Conservation (phyloP, 35 echinoderm and acorn worm genomes). For the Stichopus chloronotus region DNA sequence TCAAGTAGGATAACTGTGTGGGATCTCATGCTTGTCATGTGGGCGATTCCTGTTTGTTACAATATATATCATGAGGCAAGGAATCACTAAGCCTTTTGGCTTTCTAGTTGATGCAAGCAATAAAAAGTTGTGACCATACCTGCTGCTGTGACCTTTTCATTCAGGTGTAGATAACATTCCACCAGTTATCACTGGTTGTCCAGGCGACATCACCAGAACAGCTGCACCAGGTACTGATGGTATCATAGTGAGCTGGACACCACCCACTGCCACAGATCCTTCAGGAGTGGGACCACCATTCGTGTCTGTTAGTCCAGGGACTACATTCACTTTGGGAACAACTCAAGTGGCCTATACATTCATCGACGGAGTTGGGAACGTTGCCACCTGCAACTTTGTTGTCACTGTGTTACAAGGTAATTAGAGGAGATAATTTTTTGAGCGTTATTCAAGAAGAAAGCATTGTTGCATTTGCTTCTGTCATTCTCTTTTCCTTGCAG, state of each 20-base stretch:
- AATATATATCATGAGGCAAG: no score
- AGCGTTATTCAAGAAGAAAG: no score
- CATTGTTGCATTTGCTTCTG: no score
- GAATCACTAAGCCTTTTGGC: no score
- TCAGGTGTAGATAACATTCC: not conserved
- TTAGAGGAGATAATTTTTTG: not conserved
- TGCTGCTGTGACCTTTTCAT: no score
- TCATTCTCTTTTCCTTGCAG: no score
- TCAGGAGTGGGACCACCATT: not conserved
- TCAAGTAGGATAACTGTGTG: no score
- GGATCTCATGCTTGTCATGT: no score
- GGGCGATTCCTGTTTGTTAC: no score
- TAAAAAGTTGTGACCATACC: no score
- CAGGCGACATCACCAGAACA: not conserved
- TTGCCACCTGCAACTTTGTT: not conserved
- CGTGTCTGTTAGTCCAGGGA: not conserved
- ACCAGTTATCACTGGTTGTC: not conserved
- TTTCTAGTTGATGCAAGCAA: no score
- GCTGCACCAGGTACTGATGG: not conserved
- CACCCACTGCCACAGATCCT: conserved; percentile 42
- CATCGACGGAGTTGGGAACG: conserved; percentile 28
- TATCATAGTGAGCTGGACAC: conserved; percentile 12
- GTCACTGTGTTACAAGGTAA: conserved; percentile 3
- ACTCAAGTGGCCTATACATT: conserved; percentile 14
- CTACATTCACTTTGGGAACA: not conserved